A percentile compares a stretch with the other conserved stretches of the same genome.
These are phyloP conservation scores for Antheraea mylitta DNA, from an alignment of 1,140 invertebrate genomes.

Conservation along the genomic window DNA sequence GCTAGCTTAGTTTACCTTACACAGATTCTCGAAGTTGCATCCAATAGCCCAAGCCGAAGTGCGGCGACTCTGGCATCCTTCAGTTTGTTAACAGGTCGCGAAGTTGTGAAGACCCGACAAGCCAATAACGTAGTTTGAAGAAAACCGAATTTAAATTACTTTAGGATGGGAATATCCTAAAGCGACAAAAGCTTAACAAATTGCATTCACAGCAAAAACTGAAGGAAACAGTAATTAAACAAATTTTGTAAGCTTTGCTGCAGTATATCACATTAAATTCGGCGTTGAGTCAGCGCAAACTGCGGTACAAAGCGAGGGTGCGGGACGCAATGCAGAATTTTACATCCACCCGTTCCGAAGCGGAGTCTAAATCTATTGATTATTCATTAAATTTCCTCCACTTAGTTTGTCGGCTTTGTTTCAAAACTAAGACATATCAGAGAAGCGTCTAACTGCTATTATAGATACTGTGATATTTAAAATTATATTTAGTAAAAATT, in stretches of 20 bases:
- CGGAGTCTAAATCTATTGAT: constrained; percentile 15
- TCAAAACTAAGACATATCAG: constrained; percentile 3
- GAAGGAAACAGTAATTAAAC: neutral
- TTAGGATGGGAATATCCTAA: too few relatives aligned
- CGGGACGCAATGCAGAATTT: neutral
- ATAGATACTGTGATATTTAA: neutral
- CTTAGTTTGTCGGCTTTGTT: constrained; percentile 1
- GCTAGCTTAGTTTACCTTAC: too few relatives aligned
- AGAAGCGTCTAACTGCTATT: neutral
- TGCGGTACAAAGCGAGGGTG: constrained; percentile 2
- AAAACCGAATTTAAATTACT: too few relatives aligned
- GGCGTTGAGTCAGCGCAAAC: neutral
- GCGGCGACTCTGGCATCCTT: too few relatives aligned
- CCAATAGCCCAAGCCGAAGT: too few relatives aligned
- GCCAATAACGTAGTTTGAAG: too few relatives aligned
- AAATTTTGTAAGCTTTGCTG: neutral
- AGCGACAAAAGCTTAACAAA: neutral
- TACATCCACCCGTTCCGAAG: constrained; percentile 4
- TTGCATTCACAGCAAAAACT: neutral
- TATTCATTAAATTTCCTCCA: constrained; percentile 12
- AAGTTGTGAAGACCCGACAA: too few relatives aligned
- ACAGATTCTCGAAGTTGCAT: too few relatives aligned
- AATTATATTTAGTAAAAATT: too few relatives aligned
- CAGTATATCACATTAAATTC: constrained; percentile 1
- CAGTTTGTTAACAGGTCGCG: too few relatives aligned